Evolutionary conservation across 2,797 vertebrate genomes (phyloP), one percentile per base, ranked within the genome.

Genomic region (Sylvia borin): DNA sequence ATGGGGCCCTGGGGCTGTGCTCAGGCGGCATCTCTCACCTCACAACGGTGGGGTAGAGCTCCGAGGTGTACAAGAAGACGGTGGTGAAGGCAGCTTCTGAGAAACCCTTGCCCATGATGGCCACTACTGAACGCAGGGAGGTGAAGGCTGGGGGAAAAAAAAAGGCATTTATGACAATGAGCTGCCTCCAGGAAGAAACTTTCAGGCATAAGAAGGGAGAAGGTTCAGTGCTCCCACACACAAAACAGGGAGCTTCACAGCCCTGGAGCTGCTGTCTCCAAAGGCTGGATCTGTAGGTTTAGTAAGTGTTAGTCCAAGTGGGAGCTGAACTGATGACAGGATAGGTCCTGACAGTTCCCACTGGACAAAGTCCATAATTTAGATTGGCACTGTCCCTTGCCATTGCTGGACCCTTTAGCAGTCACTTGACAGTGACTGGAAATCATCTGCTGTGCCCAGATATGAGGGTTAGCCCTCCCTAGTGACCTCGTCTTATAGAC

Each of bases 1-100:
- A 7, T 47, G 70, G 16, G 47, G 47, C 12, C 57, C 29, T 54
- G 62, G 47, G 8, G 9, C 12, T 55, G 62, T 40, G 8, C 27
- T 47, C 26, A 5, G 57, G 29, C 6, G 13, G 13, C 21, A 8
- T 54, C 97, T 97, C 95, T 83, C 88, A 99, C 99, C 99, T 99
- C 67, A 99, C 96, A 18, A 99, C 98, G 2, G 99, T 99, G 12
- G 99, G 99, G 77, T 98, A 99, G 66, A 99, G 97, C 96, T 99
- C 99, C 1, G 99, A 98, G 36, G 98, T 98, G 95, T 98, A 99
- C 83, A 99, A 95, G 78, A 96, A 97, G 58, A 98, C 31, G 0
- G 98, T 98, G 21, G 97, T 97, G 97, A 99, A 99, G 12, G 98
- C 97, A 19, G 98, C 98, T 91, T 99, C 97, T 17, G 98, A 98